Percentiles rank a stretch among this genome's conserved stretches.
These are phyloP conservation scores for Alca torda DNA, from an alignment of 2,797 vertebrate species.

Conservation along the genomic window DNA sequence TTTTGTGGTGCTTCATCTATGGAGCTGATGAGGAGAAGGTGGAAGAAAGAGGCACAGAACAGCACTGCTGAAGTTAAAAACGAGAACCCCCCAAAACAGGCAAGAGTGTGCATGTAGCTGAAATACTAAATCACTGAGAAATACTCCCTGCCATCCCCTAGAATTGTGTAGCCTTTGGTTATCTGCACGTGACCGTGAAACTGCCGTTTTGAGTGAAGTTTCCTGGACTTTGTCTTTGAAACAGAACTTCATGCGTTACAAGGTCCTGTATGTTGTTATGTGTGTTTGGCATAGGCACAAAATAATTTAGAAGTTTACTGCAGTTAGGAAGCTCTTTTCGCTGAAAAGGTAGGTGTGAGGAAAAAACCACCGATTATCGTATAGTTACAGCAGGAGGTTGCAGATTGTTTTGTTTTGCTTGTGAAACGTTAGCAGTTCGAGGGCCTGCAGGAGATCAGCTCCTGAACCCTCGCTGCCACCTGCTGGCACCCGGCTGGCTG, in stretches of 20 bases:
- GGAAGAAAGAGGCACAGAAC: not conserved
- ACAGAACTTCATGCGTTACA: not conserved
- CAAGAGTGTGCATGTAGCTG: not conserved
- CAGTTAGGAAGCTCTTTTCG: not conserved
- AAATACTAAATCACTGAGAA: not conserved
- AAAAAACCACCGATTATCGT: too few relatives aligned
- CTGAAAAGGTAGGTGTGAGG: not conserved
- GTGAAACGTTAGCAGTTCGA: too few relatives aligned
- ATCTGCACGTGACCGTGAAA: not conserved
- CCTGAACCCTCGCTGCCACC: not conserved
- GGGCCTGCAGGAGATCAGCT: not conserved
- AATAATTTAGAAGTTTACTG: not conserved
- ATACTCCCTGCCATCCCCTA: not conserved
- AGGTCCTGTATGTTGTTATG: not conserved
- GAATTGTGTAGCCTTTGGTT: not conserved
- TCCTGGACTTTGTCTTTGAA: not conserved
- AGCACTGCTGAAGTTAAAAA: not conserved
- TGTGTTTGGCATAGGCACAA: not conserved
- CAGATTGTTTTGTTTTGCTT: not conserved
- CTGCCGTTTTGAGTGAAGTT: not conserved
- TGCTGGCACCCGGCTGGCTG: not conserved
- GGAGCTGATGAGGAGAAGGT: not conserved
- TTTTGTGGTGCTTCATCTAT: not conserved
- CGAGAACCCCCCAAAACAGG: accelerated
- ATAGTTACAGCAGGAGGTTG: not conserved